Evolutionary conservation across 2,797 vertebrate species (phyloP).

Genomic region (Cyclura pinguis): DNA sequence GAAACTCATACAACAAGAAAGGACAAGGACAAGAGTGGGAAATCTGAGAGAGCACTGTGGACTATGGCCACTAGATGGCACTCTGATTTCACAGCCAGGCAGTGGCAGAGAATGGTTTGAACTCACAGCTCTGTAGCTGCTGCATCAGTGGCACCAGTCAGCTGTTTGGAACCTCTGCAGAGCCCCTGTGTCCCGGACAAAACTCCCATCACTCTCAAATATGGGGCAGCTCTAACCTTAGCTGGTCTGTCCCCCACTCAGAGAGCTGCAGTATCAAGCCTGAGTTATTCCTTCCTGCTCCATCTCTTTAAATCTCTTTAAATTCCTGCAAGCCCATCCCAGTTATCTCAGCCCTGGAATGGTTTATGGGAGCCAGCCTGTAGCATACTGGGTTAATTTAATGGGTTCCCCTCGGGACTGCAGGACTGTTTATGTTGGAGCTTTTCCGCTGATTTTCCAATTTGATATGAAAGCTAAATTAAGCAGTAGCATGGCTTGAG

Average conservation of each 20-base stretch:
- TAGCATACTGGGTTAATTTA: slow-evolving; percentile 35
- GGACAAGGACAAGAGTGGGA: not conserved
- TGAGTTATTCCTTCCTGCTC: not conserved
- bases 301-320: not conserved
- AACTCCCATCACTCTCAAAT: slow-evolving; percentile 19
- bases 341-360: not conserved
- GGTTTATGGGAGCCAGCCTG: slow-evolving; percentile 10
- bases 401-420: slow-evolving; percentile 27
- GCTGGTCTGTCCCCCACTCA: not conserved
- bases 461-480: slow-evolving; percentile 53
- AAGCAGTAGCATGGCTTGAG: slow-evolving; percentile 30
- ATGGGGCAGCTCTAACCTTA: not conserved
- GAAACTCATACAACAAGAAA: too few relatives aligned
- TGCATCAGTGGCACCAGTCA: slow-evolving; percentile 9
- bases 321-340: not conserved
- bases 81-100: slow-evolving; percentile 28
- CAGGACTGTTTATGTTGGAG: slow-evolving; percentile 30
- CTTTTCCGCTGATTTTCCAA: slow-evolving; percentile 46
- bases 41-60: not conserved
- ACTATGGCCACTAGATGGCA: slow-evolving; percentile 8
- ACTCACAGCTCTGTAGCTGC: not conserved
- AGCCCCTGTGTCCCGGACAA: slow-evolving; percentile 28
- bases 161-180: slow-evolving; percentile 37
- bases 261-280: not conserved
- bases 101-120: not conserved